A percentile compares a stretch with the other conserved stretches of the same genome.
phyloP scores from a whole-genome alignment of 2,113 vertebrate genomes.

The Phainopepla nitens region DNA sequence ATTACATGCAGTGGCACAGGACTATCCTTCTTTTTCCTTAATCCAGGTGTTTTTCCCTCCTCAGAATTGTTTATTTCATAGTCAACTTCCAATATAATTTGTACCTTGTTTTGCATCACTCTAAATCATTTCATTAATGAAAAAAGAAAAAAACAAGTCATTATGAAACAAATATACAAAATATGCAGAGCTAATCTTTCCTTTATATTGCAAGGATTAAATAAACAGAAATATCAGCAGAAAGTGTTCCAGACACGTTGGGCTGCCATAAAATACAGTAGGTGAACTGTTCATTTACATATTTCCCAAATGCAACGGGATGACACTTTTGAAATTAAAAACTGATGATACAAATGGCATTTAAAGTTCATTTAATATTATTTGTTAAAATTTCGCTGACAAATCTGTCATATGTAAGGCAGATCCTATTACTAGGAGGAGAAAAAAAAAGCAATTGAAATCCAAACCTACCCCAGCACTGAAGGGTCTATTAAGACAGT shows the following conservation, averaged over 20 bases:
- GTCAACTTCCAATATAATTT: not conserved
- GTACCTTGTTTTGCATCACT: slow-evolving; percentile 9
- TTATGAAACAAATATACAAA: slow-evolving; percentile 32
- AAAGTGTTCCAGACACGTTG: slow-evolving; percentile 42
- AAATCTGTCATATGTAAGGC: slow-evolving; percentile 2
- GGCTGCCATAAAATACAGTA: slow-evolving; percentile 20
- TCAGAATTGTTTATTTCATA: not conserved
- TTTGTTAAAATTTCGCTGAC: slow-evolving; percentile 48
- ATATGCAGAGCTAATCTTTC: slow-evolving; percentile 16
- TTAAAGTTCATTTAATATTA: slow-evolving; percentile 56
- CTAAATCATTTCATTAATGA: slow-evolving; percentile 38
- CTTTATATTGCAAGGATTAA: slow-evolving; percentile 39
- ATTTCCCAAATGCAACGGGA: slow-evolving; percentile 31
- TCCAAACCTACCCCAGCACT: not conserved
- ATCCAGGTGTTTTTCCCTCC: fast-evolving
- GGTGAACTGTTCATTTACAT: slow-evolving; percentile 32
- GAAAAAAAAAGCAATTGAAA: slow-evolving; percentile 22
- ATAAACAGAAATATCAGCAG: slow-evolving; percentile 34
- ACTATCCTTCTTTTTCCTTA: not conserved
- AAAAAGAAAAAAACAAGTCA: not conserved
- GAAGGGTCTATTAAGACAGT: slow-evolving; percentile 36
- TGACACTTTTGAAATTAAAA: slow-evolving; percentile 63
- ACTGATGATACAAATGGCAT: slow-evolving; percentile 46
- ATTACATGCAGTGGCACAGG: not conserved
- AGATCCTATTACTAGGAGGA: slow-evolving; percentile 29